Evolutionary conservation across 30 jellyfish, hydroid and myxozoan species (phyloP).

Genomic region (Euphysa ruthae): DNA sequence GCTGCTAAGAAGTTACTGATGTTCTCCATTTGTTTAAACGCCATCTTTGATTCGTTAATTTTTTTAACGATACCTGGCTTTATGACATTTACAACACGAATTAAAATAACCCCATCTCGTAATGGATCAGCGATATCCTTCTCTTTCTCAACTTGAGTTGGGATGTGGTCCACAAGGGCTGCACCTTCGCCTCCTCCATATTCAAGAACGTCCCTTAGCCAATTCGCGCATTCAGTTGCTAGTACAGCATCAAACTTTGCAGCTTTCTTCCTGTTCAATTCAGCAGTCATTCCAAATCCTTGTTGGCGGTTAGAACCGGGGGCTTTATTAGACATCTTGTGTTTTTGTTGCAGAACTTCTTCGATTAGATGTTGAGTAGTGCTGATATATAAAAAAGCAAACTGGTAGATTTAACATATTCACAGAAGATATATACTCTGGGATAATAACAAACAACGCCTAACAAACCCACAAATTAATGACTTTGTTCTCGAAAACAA

Average conservation of each 20-base stretch:
- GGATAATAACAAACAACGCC: too few relatives aligned
- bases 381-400: too few relatives aligned
- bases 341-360: too few relatives aligned
- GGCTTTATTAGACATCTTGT: too few relatives aligned
- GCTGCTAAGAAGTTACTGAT: constrained; percentile 72
- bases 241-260: constrained; percentile 52
- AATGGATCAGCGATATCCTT: background rate
- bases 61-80: constrained; percentile 68
- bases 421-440: too few relatives aligned
- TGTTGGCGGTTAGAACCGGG: constrained; percentile 75
- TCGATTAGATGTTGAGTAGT: too few relatives aligned
- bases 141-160: background rate
- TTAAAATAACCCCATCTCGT: constrained; percentile 69
- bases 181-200: background rate
- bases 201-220: constrained; percentile 59
- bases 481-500: too few relatives aligned
- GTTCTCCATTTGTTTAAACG: constrained; percentile 91
- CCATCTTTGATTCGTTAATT: constrained; percentile 73
- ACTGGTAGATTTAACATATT: too few relatives aligned
- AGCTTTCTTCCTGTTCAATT: constrained; percentile 51
- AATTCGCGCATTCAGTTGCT: constrained; percentile 60
- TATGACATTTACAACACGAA: constrained; percentile 48
- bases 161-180: background rate
- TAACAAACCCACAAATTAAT: too few relatives aligned
- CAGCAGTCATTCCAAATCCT: constrained; percentile 94